Base-by-base conservation (phyloP, 1,140 invertebrate species). In the Anoplolepis gracilipes region DNA sequence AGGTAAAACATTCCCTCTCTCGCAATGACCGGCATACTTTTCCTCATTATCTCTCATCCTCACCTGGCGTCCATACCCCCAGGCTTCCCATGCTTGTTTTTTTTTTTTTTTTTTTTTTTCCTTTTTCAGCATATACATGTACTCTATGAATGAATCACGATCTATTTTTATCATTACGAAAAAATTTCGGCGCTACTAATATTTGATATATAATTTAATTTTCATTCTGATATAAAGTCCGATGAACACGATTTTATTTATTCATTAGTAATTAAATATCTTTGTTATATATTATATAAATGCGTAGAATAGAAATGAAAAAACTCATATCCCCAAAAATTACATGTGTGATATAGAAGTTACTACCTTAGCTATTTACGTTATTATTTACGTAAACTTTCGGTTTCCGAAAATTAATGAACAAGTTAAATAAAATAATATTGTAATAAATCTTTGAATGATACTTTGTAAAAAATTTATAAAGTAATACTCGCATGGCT, bases 41-140 rank as follows among this genome's bases (percentile, higher is more conserved):
- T 46, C 67, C 69, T 75, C 81, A 62, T 65, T 84, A 61, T 75
- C 70, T 61, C 70, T 84, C 72, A 62, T 77, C 39, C 64, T 84
- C 59, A 84, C 59, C 42, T 53, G 57, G 61, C 57, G 39, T 64
- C 25, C 25, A 36, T 25, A 16, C 19, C 22, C 33, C 28, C 42
- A 79, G 22, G 16, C 39, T 79, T 33, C 22, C 25, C 33, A 67
- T 16, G 76, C 30, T 28, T 11, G n/a, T 53, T 65, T 13, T 33
- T 65, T 49, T n/a, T 65, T 55, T 16, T n/a, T 33, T 77, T 62
- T n/a, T 25, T 22, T 36, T 4, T 36, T 36, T 0, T 36, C n/a
- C n/a, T n/a, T n/a, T n/a, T n/a, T n/a, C 73, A 62, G 22, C 55
- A 13, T 42, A 3, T 7, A 25, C 25, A n/a, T 19, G 28, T 49